Evolutionary conservation across 2,888 invertebrate genomes (phyloP).

Genomic region (Sipunculus nudus): DNA sequence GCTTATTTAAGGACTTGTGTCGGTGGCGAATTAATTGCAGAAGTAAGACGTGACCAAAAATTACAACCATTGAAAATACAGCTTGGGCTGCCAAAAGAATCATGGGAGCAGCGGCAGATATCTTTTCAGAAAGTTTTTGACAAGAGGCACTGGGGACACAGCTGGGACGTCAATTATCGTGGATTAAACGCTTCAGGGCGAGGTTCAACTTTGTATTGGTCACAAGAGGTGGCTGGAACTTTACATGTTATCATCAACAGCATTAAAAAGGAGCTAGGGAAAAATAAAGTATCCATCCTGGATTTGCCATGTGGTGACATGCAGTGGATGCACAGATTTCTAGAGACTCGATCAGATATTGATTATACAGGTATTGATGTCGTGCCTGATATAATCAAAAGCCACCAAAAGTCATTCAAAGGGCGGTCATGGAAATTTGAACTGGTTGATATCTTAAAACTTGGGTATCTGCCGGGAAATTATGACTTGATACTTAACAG

Average conservation of each 20-base stretch:
- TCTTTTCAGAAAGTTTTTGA: conserved; percentile 33
- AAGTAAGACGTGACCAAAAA: too few relatives aligned
- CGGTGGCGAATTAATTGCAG: too few relatives aligned
- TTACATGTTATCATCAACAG: conserved; percentile 29
- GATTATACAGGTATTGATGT: conserved; percentile 42
- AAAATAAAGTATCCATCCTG: conserved; percentile 20
- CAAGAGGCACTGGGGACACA: conserved; percentile 27
- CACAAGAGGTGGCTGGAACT: conserved; percentile 31
- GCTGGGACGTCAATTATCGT: conserved; percentile 28
- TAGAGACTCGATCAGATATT: conserved; percentile 38
- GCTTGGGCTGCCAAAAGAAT: too few relatives aligned
- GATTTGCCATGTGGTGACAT: conserved; percentile 44
- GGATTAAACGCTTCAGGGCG: conserved; percentile 29
- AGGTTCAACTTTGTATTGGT: conserved; percentile 36
- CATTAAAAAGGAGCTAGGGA: conserved; percentile 17
- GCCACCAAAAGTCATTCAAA: conserved; percentile 28
- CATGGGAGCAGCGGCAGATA: conserved; percentile 1
- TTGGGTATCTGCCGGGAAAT: background rate
- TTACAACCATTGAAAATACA: too few relatives aligned
- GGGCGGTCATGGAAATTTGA: conserved; percentile 21
- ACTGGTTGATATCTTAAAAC: conserved; percentile 25
- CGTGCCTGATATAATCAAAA: conserved; percentile 35
- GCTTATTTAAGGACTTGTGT: too few relatives aligned
- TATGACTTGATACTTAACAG: conserved; percentile 39
- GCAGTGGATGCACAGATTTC: conserved; percentile 41